A percentile compares a stretch with the other conserved stretches of the same genome.
Conservation (phyloP, 2,113 vertebrate species). For the Rhineura floridana region DNA sequence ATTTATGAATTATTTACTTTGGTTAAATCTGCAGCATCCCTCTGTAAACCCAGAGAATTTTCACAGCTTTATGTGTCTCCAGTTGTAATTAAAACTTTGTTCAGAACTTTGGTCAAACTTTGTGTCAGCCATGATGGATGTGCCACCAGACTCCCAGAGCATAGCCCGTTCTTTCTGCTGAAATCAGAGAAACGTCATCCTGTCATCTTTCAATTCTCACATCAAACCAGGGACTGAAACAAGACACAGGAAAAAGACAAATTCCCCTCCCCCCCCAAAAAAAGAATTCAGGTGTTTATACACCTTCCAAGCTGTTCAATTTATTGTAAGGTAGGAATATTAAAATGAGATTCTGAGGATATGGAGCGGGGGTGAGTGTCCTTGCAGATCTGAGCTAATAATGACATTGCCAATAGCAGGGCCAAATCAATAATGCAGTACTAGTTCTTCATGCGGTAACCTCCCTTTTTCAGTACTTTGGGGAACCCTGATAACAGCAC, state of each 20-base stretch:
- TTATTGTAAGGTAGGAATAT: background rate
- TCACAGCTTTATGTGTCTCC: background rate
- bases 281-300: background rate
- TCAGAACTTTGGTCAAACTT: background rate
- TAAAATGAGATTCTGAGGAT: background rate
- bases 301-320: background rate
- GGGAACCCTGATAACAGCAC: background rate
- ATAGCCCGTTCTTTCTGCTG: background rate
- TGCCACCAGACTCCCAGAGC: background rate
- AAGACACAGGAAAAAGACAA: background rate
- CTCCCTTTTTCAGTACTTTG: background rate
- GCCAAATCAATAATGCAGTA: no score
- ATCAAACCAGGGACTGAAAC: background rate
- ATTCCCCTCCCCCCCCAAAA: background rate
- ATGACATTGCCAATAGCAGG: background rate
- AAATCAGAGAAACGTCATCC: background rate
- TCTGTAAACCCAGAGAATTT: fast-evolving
- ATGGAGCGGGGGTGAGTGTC: no score
- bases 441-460: no score
- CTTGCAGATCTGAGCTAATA: background rate
- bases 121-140: fast-evolving
- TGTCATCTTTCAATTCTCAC: background rate
- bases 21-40: slow-evolving; percentile 12
- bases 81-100: background rate
- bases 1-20: slow-evolving; percentile 54